Base-by-base conservation (phyloP, 2,888 invertebrate species). In the Sinhomidia bicolor region DNA sequence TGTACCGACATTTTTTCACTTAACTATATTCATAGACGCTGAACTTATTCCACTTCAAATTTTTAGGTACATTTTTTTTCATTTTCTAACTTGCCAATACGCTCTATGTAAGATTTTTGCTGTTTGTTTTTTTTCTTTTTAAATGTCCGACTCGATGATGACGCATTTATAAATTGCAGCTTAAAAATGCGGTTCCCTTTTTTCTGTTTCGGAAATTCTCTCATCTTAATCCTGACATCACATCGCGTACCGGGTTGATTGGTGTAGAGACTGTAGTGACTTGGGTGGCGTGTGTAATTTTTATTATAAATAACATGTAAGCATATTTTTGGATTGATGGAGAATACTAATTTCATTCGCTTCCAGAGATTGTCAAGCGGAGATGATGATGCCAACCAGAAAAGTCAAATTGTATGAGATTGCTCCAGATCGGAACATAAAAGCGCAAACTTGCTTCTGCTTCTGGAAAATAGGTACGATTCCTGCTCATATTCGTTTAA, bases 281-380 rank as follows among this genome's bases (percentile, higher is more conserved):
- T 17, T 78, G 26, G 36, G 29, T 36, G 54, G 78, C 17, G 51
- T 78, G 36, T 20, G 51, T 32, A 57, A 26, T 57, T 54, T 32
- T 78, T 78, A 57, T 57, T 78, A 78, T 78, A 78, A 78, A 78
- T 78, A 54, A 78, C 36, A 78, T 78, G 41, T 78, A 78, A 78
- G 78, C 78, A 54, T 78, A 78, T 78, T 78, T 78, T 54, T 78
- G 32, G 78, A 78, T 78, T 78, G 78, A 57, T 32, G 54, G 32
- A 78, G 78, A 78, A 78, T 78, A 78, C 78, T 57, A 78, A 78
- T 57, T 57, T 32, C 12, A 78, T 3, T 17, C n/a, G 57, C 54
- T 54, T 36, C 6, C 23, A 51, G n/a, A 76, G 76, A 76, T 76
- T 76, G 76, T 54, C 51, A 54, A 76, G 32, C 9, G 76, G 29